phyloP scores from a whole-genome alignment of 1,140 invertebrate genomes.

The Psix sp. region DNA sequence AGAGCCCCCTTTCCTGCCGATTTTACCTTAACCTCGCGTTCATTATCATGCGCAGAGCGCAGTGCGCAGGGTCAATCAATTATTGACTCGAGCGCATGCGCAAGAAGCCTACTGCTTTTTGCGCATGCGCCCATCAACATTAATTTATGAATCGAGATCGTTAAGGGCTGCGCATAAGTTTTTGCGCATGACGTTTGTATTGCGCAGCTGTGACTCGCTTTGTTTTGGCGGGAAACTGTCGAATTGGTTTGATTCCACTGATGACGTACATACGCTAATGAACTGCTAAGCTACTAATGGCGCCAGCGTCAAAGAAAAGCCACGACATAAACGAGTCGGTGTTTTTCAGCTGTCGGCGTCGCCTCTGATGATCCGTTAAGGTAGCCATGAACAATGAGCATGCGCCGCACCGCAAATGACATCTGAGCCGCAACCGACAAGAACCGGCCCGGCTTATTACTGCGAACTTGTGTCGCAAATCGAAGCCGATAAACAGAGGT shows the following conservation, averaged over 20 bases:
- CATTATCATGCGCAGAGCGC: slow-evolving; percentile 63
- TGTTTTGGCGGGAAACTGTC: neutral
- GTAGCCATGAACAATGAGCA: slow-evolving; percentile 62
- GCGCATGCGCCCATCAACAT: slow-evolving; percentile 1
- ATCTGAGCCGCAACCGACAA: slow-evolving; percentile 56
- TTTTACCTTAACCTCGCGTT: too few species aligned
- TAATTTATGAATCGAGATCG: slow-evolving; percentile 42
- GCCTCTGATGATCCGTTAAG: slow-evolving; percentile 57
- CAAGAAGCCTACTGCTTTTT: slow-evolving; percentile 45
- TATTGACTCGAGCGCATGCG: slow-evolving; percentile 59
- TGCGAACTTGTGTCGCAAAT: slow-evolving; percentile 15
- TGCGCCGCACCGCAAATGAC: slow-evolving; percentile 63
- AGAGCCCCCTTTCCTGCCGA: slow-evolving; percentile 48
- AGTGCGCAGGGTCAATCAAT: slow-evolving; percentile 65
- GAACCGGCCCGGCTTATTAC: slow-evolving; percentile 50
- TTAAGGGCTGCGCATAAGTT: slow-evolving; percentile 17
- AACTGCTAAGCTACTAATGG: slow-evolving; percentile 10
- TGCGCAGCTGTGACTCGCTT: neutral
- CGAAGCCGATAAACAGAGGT: slow-evolving; percentile 40
- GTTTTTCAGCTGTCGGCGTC: slow-evolving; percentile 62
- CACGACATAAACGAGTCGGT: slow-evolving; percentile 38
- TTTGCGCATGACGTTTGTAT: slow-evolving; percentile 47
- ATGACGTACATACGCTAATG: slow-evolving; percentile 26
- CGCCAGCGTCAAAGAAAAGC: slow-evolving; percentile 38
- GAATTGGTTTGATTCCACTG: slow-evolving; percentile 7